Evolutionary conservation across 2,113 vertebrate genomes (phyloP).

Genomic region (Scytalopus superciliaris): DNA sequence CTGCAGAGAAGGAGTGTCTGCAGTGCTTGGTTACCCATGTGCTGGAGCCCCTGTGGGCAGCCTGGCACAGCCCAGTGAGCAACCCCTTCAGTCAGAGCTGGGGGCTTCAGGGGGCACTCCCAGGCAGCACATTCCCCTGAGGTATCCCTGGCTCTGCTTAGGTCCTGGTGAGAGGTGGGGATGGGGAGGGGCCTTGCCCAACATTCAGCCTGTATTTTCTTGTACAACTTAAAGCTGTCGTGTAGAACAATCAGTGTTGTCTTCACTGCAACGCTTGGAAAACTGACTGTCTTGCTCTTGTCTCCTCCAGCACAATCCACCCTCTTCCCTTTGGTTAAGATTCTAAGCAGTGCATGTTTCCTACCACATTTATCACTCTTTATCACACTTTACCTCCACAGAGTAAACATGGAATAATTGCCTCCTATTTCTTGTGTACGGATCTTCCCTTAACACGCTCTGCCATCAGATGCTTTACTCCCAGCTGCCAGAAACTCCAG

Average conservation of each 20-base stretch:
- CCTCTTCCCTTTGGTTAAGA: not conserved
- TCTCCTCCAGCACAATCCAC: not conserved
- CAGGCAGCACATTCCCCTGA: not conserved
- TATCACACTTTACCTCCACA: not conserved
- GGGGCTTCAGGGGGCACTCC: too few relatives aligned
- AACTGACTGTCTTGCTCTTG: not conserved
- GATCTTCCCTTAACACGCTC: not conserved
- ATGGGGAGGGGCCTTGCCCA: not conserved
- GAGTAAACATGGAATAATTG: not conserved
- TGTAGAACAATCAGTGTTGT: not conserved
- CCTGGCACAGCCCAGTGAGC: not conserved
- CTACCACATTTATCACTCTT: not conserved
- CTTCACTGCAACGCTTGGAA: not conserved
- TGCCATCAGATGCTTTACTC: not conserved
- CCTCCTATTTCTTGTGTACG: not conserved
- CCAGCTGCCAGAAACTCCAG: conserved; percentile 8
- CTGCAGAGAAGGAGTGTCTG: not conserved
- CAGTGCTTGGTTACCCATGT: not conserved
- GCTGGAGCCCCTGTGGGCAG: not conserved
- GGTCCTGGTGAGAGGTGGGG: not conserved
- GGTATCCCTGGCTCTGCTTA: not conserved
- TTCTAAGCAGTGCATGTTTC: not conserved
- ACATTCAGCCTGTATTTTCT: not conserved
- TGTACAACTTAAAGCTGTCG: not conserved
- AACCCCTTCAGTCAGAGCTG: not conserved